Base-by-base conservation (phyloP, 2,113 vertebrate species). In the Orthonyx spaldingii region DNA sequence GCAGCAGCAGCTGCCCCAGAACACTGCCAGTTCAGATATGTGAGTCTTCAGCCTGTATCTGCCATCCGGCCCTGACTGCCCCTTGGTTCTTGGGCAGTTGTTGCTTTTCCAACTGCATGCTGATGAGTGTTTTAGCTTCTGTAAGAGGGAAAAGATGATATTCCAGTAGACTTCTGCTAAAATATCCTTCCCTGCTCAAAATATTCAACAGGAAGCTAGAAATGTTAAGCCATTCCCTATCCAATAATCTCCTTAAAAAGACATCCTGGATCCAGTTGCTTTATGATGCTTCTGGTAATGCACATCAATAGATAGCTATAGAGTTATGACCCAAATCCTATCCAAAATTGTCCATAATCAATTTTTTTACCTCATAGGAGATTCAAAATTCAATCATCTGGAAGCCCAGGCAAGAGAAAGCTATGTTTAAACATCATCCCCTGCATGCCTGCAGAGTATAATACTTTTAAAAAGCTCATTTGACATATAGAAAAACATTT, bases 371-470 rank as follows among this genome's bases (percentile, higher is more conserved):
- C 87, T 97, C 95, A 94, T 94, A 84, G 91, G 96, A 98, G 97
- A 97, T 90, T 89, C 94, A 95, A 94, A 91, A 98, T 97, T 94
- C 89, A 96, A 97, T 98, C 4, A 10, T 59, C 76, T 89, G 24
- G 83, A 93, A 96, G 95, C 64, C 53, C 75, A 96, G 96, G 95
- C 90, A 96, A 94, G 59, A 85, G 68, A 96, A 95, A 97, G 91
- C 89, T 95, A 97, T 97, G 97, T 97, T 97, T 98, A 97, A 98
- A 97, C 94, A 97, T 97, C 93, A 96, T 95, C 85, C 90, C 94
- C 93, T 97, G 91, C 77, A 66, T 96, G 90, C 94, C 86, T 44
- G 91, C 50, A 84, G 94, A 96, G 90, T 80, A 95, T 88, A 97
- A 97, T 96, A 96, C 84, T 94, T 96, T 96, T 96, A 35, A 95